phyloP scores from a whole-genome alignment of 2,113 vertebrate species.

The Aldabrachelys gigantea region DNA sequence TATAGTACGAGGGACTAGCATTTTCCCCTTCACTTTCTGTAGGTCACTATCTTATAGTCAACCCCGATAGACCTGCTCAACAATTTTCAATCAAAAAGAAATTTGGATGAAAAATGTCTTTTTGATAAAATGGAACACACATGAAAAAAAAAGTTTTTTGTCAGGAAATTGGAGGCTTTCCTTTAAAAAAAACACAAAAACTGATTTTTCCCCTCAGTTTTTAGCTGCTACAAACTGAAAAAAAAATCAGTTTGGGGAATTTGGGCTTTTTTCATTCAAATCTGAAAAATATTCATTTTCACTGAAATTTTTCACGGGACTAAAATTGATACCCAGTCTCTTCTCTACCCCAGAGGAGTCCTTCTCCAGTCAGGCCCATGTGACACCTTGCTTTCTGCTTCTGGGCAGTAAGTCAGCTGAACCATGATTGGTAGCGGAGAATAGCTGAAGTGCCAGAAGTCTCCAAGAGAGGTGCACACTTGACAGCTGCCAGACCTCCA shows the following conservation, averaged over 20 bases:
- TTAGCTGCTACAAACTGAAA: no score
- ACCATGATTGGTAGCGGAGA: background rate
- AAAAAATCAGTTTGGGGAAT: no score
- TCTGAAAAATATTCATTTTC: no score
- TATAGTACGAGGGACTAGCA: background rate
- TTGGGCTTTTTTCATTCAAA: no score
- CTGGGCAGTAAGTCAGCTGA: background rate
- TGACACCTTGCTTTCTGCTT: background rate
- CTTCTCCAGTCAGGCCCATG: background rate
- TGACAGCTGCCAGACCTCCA: background rate
- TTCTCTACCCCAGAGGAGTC: background rate
- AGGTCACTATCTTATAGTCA: background rate
- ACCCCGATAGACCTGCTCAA: background rate
- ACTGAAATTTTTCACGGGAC: no score
- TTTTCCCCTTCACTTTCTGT: background rate
- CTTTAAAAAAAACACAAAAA: no score
- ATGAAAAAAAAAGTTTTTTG: background rate
- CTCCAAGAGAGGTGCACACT: background rate
- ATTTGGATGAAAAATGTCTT: background rate
- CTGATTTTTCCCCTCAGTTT: no score
- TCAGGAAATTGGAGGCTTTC: background rate
- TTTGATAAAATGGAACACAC: background rate
- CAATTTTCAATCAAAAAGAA: background rate
- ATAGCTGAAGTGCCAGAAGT: background rate
- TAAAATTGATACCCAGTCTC: background rate